Base-by-base conservation (phyloP, 2,888 invertebrate genomes). In the Agonum fuliginosum region DNA sequence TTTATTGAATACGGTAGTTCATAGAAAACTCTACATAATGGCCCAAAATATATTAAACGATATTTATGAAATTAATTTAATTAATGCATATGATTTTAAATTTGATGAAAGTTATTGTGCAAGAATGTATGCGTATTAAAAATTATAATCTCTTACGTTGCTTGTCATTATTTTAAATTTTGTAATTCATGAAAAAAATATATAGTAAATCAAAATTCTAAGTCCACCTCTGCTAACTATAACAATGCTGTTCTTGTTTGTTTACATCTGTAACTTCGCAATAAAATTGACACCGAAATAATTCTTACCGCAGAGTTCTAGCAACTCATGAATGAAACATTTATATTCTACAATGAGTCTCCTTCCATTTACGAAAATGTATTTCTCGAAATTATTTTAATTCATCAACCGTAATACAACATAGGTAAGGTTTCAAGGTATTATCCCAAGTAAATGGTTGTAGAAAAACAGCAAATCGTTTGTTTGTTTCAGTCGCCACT, bases 401-500 rank as follows among this genome's bases (percentile, higher is more conserved):
- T 24, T 12, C n/a, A 27, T 22, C 12, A 20, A 2, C 5, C 54
- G 12, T 22, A 24, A 24, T 37, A 22, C 22, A 24, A 12, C 12
- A 2, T 20, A 37, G 37, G 37, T 10, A 37, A 37, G 4, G 24
- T 4, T 62, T 30, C 30, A 17, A 62, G 17, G 30, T 14, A 62
- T 62, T 30, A 14, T 62, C 8, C 14, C n/a, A 62, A 62, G 14
- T 6, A 14, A 30, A 62, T 17, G 14, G 3, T 12, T 17, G 30
- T 19, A 22, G 54, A 58, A 62, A 62, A 62, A 62, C 30, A 30
- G 12, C 17, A 30, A 62, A 30, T 34, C 30, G 14, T 14, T 62
- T 62, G 30, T 62, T 62, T 62, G 58, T 58, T 19, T 62, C 30
- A 30, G 58, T 62, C 30, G 30, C 27, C 30, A 27, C 58, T 62